Evolutionary conservation across 2,797 vertebrate genomes (phyloP), one percentile per base, ranked within the genome.

Genomic region (Clarias fuscus): DNA sequence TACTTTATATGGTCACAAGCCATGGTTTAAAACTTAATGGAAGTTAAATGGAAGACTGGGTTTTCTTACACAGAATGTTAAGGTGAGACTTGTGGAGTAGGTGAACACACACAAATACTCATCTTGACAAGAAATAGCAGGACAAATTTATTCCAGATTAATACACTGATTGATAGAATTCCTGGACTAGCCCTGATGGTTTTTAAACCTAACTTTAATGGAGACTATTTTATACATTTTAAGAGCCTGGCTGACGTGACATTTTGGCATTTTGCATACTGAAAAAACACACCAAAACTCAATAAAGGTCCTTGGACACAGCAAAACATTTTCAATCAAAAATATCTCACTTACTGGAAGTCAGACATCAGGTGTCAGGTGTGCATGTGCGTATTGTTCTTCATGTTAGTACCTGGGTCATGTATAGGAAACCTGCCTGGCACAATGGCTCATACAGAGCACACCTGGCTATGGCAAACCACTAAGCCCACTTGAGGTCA

Each of bases 381-480:
- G 82, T 48, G 11, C 2, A 2, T 77, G 27, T 73, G 82, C 67
- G 53, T 22, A 71, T 85, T 78, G 84, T 90, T 88, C 82, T 86
- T 85, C 30, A n/a, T 20, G 77, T 68, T 58, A 73, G 68, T 75
- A 87, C 84, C 84, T 88, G 76, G 64, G 86, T 82, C 84, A 71
- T 83, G 70, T 79, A 70, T 37, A 85, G 71, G 77, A 72, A 88
- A 77, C 81, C 84, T 83, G 84, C 61, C 72, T 83, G 59, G 86
- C 86, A 83, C 86, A 84, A 81, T 64, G 61, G 82, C 72, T 79
- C 67, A 88, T 87, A 78, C 70, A 87, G 27, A 82, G 59, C 87
- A 88, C 84, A 87, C 87, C 86, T 89, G 86, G 85, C 71, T 83
- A 80, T 79, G 22, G 24, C 33, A 65, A 85, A 87, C 82, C 61